phyloP scores from a whole-genome alignment of 1,140 invertebrate genomes.

The Drosophila baimaii region DNA sequence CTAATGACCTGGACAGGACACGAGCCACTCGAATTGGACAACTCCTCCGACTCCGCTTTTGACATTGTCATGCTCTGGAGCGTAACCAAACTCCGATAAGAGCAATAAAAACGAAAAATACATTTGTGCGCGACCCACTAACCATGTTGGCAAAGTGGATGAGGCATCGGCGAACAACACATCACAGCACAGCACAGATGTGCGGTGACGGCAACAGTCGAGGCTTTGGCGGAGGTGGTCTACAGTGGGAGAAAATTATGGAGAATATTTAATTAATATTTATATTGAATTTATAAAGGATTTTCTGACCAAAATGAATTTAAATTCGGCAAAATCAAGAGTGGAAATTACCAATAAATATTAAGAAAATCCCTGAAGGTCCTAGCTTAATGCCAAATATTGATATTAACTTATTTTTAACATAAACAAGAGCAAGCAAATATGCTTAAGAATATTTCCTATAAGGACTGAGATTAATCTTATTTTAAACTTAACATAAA shows the following conservation, averaged over 20 bases:
- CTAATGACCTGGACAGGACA: constrained; percentile 51
- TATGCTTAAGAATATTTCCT: too few species aligned
- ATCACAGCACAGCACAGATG: constrained; percentile 48
- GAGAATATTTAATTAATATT: too few species aligned
- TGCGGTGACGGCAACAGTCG: constrained; percentile 17
- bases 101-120: constrained; percentile 78
- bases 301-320: not conserved
- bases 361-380: too few species aligned
- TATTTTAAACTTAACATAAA: too few species aligned
- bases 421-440: too few species aligned
- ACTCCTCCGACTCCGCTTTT: constrained; percentile 43
- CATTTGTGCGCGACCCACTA: constrained; percentile 58
- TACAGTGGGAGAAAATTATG: constrained; percentile 38
- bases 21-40: constrained; percentile 45
- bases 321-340: too few species aligned
- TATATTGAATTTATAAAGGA: too few species aligned
- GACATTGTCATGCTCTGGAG: constrained; percentile 79
- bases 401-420: too few species aligned
- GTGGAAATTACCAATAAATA: not conserved
- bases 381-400: too few species aligned
- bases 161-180: constrained; percentile 41
- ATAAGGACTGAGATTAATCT: too few species aligned
- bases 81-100: constrained; percentile 83
- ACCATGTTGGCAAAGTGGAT: constrained; percentile 53
- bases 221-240: constrained; percentile 14